Evolutionary conservation across 2,888 invertebrate species (phyloP), one percentile per base, ranked within the genome.

Genomic region (Nyleta sp.): DNA sequence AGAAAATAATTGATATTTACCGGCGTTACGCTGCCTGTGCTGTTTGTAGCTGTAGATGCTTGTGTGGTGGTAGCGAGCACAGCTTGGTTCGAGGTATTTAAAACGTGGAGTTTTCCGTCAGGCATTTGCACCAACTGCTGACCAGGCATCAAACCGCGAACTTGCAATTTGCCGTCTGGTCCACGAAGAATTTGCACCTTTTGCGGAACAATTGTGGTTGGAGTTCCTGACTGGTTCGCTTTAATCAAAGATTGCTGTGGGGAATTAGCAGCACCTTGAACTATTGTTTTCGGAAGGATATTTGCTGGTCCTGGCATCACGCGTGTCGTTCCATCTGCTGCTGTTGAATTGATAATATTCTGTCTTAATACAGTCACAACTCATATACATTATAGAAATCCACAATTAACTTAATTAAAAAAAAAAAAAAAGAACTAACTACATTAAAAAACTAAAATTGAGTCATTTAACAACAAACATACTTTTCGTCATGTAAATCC

Each of bases 61-160:
- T 83, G 81, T 3, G 83, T 77, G 2, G 84, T 65, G 1, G 93
- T 92, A 18, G 92, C 89, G 7, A 92, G 91, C 46, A 93, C 92
- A 0, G 90, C 84, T 50, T 79, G 81, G 33, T 68, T 81, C 8
- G 72, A 31, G 1, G 78, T 68, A 18, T 78, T 68, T 33, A 96
- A 92, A 15, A 98, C 95, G 88, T 98, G 98, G 20, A 98, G 91
- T 89, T 97, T 97, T 0, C 98, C 98, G 90, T 98, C 98, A 0
- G 98, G 95, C 93, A 97, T 95, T 89, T 98, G 96, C 44, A 98
- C 95, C 67, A 98, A 92, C 87, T 98, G 98, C 88, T 98, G 98
- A 62, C 98, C 98, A 48, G 97, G 96, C 90, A 97, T 93, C 7
- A 98, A 92, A 0, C 98, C 98, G 75, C 96, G 94, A 1, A 98